These are phyloP conservation scores for Montipora cactus DNA, from an alignment of 64 coral and sea anemone genomes.

Conservation along the genomic window DNA sequence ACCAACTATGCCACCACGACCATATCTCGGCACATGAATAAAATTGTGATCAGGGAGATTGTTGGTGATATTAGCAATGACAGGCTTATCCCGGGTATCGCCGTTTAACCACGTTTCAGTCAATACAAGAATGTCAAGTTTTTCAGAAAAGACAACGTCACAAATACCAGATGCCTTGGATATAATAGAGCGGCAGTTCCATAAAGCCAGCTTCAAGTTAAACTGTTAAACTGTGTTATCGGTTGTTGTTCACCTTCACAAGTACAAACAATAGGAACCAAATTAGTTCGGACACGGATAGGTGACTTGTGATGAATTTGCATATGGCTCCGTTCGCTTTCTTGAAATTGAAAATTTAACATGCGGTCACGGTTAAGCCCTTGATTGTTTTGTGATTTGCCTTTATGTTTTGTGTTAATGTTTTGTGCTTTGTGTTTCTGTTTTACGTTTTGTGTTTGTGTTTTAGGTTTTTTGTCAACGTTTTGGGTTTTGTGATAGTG, in stretches of 20 bases:
- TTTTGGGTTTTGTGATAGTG: not conserved
- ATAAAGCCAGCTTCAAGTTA: too few species aligned
- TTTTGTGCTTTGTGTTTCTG: not conserved
- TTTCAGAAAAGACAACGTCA: too few species aligned
- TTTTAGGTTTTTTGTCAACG: not conserved
- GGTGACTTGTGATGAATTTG: too few species aligned
- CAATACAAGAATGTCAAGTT: not conserved
- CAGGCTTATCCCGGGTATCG: not conserved
- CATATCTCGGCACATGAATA: not conserved
- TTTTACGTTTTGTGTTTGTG: not conserved
- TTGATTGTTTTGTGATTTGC: not conserved
- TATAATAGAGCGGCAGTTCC: too few species aligned
- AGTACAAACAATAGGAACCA: too few species aligned
- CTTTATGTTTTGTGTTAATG: not conserved
- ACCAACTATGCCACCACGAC: not conserved
- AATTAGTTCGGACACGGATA: too few species aligned
- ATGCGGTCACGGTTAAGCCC: not conserved
- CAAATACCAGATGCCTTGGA: too few species aligned
- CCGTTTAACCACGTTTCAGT: slow-evolving; percentile 12
- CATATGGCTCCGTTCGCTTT: too few species aligned
- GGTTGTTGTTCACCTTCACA: too few species aligned
- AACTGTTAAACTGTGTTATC: too few species aligned
- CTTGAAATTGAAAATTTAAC: too few species aligned
- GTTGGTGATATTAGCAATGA: slow-evolving; percentile 7
- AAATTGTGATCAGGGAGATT: not conserved